Conservation (phyloP, 2,797 vertebrate species). For the Arctocebus calabarensis region DNA sequence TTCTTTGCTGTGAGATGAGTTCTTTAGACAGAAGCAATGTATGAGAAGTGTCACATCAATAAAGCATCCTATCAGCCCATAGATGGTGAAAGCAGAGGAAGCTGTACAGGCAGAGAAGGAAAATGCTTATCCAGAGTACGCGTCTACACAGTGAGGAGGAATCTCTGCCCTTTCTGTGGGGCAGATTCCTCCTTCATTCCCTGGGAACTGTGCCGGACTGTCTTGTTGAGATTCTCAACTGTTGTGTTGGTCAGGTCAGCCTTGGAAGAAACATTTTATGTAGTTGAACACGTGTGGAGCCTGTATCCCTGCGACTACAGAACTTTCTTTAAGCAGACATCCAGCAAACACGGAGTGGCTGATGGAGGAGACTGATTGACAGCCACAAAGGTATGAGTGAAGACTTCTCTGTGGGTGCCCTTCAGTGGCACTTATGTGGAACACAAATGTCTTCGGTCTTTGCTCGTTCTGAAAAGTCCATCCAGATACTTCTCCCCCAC, state of each 20-base stretch:
- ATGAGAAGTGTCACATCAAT: background rate
- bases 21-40: background rate
- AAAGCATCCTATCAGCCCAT: background rate
- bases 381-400: background rate
- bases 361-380: background rate
- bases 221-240: background rate
- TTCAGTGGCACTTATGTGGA: background rate
- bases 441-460: background rate
- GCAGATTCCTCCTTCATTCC: background rate
- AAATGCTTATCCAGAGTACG: background rate
- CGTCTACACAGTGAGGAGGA: background rate
- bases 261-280: background rate
- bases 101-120: background rate
- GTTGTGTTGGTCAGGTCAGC: background rate
- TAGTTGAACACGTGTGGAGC: background rate
- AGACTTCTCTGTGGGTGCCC: background rate
- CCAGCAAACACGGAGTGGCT: background rate
- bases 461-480: background rate
- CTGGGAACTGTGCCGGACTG: background rate
- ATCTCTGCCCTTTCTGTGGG: background rate
- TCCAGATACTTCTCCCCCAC: background rate
- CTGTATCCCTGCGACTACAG: background rate
- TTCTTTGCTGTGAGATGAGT: background rate
- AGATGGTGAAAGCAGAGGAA: background rate
- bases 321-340: background rate